Percentiles rank a stretch among this genome's conserved stretches.
Conservation (phyloP, 2,888 invertebrate species). For the Eupithecia dodoneata region DNA sequence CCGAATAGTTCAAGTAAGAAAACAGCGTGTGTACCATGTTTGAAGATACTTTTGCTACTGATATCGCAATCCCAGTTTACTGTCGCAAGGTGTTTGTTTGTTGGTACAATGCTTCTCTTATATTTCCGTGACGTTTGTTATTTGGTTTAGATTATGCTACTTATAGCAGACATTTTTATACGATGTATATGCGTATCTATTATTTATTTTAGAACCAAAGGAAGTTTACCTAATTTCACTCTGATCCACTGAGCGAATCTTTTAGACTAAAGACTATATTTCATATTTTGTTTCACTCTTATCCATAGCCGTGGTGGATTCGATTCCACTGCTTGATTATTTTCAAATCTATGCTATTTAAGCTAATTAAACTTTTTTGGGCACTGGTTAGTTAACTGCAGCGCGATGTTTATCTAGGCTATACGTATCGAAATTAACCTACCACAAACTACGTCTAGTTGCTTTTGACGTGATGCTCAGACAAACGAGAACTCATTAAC, state of each 20-base stretch:
- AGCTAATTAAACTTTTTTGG: no score
- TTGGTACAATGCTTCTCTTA: conserved; percentile 27
- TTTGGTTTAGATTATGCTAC: neutral
- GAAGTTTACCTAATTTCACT: neutral
- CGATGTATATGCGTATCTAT: neutral
- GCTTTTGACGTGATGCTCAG: no score
- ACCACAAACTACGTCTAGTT: no score
- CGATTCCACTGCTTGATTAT: no score
- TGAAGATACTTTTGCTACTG: conserved; percentile 43
- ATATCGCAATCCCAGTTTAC: conserved; percentile 47
- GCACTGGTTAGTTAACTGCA: no score
- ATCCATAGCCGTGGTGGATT: no score
- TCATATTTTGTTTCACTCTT: no score
- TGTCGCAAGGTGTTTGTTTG: conserved; percentile 24
- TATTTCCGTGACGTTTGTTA: conserved; percentile 34
- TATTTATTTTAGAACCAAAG: neutral
- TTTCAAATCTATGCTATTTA: no score
- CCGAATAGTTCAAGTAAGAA: conserved; percentile 28
- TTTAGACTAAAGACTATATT: neutral
- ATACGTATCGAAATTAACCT: no score
- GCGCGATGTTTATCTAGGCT: no score
- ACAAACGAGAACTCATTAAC: no score
- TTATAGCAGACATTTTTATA: neutral
- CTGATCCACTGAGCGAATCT: neutral
- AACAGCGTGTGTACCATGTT: conserved; percentile 46